A percentile compares a stretch with the other conserved stretches of the same genome.
Evolutionary conservation across 2,797 vertebrate species (phyloP).

Genomic region (Typhlichthys eigenmanni): DNA sequence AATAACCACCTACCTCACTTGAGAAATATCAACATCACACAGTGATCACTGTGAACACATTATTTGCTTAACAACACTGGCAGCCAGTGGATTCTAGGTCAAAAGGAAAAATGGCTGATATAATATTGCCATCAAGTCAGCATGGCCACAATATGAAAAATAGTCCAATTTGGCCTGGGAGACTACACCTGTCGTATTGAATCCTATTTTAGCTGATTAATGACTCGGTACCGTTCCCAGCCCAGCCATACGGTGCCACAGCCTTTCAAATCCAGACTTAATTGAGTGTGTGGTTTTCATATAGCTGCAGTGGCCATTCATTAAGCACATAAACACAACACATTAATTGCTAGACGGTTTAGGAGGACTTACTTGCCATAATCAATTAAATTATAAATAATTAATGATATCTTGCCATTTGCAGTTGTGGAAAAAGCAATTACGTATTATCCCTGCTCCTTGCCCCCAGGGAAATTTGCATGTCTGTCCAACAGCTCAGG

Average conservation of each 20-base stretch:
- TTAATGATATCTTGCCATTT: conserved; percentile 48
- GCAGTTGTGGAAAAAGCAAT: conserved; percentile 48
- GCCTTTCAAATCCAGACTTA: conserved; percentile 56
- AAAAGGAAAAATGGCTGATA: conserved; percentile 41
- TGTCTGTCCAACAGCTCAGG: conserved; percentile 43
- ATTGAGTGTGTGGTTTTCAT: conserved; percentile 68
- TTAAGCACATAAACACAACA: conserved; percentile 68
- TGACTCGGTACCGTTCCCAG: conserved; percentile 28
- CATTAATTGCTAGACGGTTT: conserved; percentile 63
- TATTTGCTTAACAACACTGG: conserved; percentile 21
- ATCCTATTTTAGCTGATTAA: conserved; percentile 59
- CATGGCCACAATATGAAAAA: conserved; percentile 55
- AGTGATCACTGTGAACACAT: conserved; percentile 13
- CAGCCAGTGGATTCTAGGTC: conserved; percentile 46
- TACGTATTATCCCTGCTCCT: conserved; percentile 45
- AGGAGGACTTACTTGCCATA: conserved; percentile 51
- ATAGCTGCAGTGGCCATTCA: conserved; percentile 61
- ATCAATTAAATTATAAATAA: conserved; percentile 72
- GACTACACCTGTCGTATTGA: conserved; percentile 49
- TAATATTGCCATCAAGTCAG: conserved; percentile 27
- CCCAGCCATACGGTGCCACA: conserved; percentile 16
- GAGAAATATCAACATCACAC: conserved; percentile 35
- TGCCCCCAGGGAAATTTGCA: conserved; percentile 31
- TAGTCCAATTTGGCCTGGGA: conserved; percentile 39
- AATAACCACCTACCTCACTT: conserved; percentile 34